Conservation (phyloP, 37 sponge, comb jelly and placozoan species). For the Axinella damicornis region DNA sequence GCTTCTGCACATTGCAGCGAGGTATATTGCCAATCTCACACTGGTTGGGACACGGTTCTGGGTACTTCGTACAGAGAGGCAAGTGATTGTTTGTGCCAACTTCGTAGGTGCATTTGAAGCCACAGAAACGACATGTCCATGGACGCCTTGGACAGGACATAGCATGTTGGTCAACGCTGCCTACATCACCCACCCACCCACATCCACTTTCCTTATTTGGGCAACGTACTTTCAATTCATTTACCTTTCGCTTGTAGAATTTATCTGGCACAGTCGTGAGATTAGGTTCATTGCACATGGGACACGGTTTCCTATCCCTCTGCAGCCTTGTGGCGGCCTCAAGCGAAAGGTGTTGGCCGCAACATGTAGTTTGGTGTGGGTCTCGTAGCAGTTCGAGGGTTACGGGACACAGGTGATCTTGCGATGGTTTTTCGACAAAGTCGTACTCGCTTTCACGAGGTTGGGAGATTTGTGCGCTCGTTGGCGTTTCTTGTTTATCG, state of each 20-base stretch:
- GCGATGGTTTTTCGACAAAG: slow-evolving; percentile 17
- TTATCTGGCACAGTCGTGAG: slow-evolving; percentile 4
- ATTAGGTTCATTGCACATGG: slow-evolving; percentile 28
- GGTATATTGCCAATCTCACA: slow-evolving; percentile 16
- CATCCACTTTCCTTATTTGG: slow-evolving; percentile 37
- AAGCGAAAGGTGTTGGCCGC: slow-evolving; percentile 39
- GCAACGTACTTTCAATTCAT: slow-evolving; percentile 28
- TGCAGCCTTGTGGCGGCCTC: slow-evolving; percentile 3
- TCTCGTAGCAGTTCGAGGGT: slow-evolving; percentile 23
- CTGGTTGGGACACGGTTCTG: slow-evolving; percentile 30
- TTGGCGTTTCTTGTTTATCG: no score
- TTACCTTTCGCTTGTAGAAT: slow-evolving; percentile 22
- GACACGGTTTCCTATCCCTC: slow-evolving; percentile 30
- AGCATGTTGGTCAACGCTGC: slow-evolving; percentile 5
- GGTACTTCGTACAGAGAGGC: slow-evolving; percentile 1
- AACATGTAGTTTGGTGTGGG: slow-evolving; percentile 52
- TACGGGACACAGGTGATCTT: slow-evolving; percentile 37
- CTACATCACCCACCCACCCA: slow-evolving; percentile 45
- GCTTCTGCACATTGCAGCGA: slow-evolving; percentile 7
- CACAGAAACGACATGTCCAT: slow-evolving; percentile 25
- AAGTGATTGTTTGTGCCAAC: slow-evolving; percentile 6
- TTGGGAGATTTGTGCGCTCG: no score
- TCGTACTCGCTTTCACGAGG: neutral
- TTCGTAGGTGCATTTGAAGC: slow-evolving; percentile 10
- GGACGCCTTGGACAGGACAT: slow-evolving; percentile 31